Conservation (phyloP, 2,113 vertebrate species). For the Ctenomys sociabilis region DNA sequence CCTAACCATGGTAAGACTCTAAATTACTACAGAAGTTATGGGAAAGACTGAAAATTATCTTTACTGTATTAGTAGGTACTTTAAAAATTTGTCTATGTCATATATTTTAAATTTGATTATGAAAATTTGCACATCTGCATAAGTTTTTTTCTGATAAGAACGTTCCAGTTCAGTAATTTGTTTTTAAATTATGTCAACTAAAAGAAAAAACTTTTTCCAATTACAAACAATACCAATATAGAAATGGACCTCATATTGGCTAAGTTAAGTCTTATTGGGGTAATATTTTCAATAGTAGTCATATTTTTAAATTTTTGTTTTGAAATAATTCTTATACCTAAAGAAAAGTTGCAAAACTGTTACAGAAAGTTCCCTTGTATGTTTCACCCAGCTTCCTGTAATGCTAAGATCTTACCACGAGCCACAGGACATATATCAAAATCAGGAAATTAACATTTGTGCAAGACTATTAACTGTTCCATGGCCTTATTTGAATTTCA, state of each 20-base stretch:
- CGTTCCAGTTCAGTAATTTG: background rate
- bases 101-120: constrained; percentile 30
- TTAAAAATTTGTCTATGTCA: background rate
- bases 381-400: background rate
- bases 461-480: background rate
- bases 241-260: constrained; percentile 1
- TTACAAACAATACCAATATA: background rate
- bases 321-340: constrained; percentile 61
- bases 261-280: constrained; percentile 28
- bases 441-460: background rate
- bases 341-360: constrained; percentile 29
- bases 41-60: background rate
- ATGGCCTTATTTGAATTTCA: background rate
- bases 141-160: background rate
- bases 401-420: background rate
- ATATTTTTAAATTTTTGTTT: constrained; percentile 46
- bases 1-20: background rate
- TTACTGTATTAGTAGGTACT: background rate
- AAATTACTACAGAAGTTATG: constrained; percentile 1
- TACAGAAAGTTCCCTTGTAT: constrained; percentile 12
- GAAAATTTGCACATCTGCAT: background rate
- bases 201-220: background rate
- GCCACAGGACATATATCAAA: background rate
- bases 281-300: constrained; percentile 19
- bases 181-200: constrained; percentile 24